These are phyloP conservation scores for Campylomormyrus tamandua DNA, from an alignment of 2,113 vertebrate species.

Conservation along the genomic window DNA sequence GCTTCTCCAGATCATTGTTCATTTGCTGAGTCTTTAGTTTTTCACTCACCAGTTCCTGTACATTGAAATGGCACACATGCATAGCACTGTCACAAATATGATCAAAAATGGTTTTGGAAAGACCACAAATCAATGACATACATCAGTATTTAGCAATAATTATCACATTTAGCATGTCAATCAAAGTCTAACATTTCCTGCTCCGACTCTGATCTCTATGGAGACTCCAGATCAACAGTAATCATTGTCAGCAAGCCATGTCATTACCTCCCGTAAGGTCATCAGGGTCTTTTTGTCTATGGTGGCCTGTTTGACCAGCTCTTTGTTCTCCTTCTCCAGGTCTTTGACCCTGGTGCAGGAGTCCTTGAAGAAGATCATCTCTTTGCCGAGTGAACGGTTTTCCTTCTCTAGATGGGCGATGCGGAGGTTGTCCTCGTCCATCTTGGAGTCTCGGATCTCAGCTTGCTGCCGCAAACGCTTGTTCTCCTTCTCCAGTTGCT, in stretches of 20 bases:
- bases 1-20: slow-evolving; percentile 92
- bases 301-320: slow-evolving; percentile 81
- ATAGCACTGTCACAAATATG: not conserved
- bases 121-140: not conserved
- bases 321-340: slow-evolving; percentile 89
- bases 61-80: slow-evolving; percentile 17
- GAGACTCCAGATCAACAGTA: not conserved
- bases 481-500: slow-evolving; percentile 93
- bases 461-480: slow-evolving; percentile 89
- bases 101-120: not conserved
- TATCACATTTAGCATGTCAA: not conserved
- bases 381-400: slow-evolving; percentile 83
- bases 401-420: slow-evolving; percentile 85
- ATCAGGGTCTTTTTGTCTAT: slow-evolving; percentile 94
- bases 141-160: not conserved
- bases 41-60: slow-evolving; percentile 90
- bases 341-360: slow-evolving; percentile 81
- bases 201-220: not conserved
- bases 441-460: slow-evolving; percentile 85
- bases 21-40: slow-evolving; percentile 91
- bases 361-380: slow-evolving; percentile 82
- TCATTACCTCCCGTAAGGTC: slow-evolving; percentile 81
- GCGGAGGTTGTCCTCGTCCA: slow-evolving; percentile 83
- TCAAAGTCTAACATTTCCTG: not conserved
- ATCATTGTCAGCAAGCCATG: not conserved